phyloP scores from a whole-genome alignment of 2,888 invertebrate genomes.

The Cistogaster globosa region DNA sequence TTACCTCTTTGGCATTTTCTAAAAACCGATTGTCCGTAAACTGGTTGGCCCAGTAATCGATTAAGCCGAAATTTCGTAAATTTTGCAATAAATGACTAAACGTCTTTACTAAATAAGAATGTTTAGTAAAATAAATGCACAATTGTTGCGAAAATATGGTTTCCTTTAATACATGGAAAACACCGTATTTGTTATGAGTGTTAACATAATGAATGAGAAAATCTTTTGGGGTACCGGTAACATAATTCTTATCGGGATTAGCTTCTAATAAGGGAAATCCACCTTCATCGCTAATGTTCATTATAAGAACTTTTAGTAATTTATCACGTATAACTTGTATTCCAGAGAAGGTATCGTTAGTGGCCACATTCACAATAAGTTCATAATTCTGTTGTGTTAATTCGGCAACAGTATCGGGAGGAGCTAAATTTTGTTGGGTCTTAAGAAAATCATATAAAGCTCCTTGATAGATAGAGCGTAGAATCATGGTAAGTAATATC shows the following conservation, averaged over 20 bases:
- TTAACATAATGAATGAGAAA: slow-evolving; percentile 69
- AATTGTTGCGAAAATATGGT: slow-evolving; percentile 72
- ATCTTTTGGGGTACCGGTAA: slow-evolving; percentile 68
- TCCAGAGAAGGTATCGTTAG: slow-evolving; percentile 65
- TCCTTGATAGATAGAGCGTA: slow-evolving; percentile 73
- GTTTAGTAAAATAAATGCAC: slow-evolving; percentile 73
- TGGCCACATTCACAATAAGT: slow-evolving; percentile 71
- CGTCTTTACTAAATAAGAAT: slow-evolving; percentile 68
- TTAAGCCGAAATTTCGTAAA: slow-evolving; percentile 70
- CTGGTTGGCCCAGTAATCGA: slow-evolving; percentile 71
- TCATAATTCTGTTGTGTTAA: slow-evolving; percentile 63
- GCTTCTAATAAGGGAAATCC: slow-evolving; percentile 68
- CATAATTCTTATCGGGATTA: slow-evolving; percentile 61
- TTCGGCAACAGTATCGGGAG: slow-evolving; percentile 66
- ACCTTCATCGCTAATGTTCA: slow-evolving; percentile 66
- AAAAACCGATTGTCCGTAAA: slow-evolving; percentile 48
- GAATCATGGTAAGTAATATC: slow-evolving; percentile 68
- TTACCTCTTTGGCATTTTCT: not conserved
- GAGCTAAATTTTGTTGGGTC: slow-evolving; percentile 62
- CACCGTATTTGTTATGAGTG: slow-evolving; percentile 59
- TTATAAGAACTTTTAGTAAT: slow-evolving; percentile 56
- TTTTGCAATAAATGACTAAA: slow-evolving; percentile 67
- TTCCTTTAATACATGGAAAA: slow-evolving; percentile 71
- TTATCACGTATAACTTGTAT: slow-evolving; percentile 46
- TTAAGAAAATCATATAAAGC: slow-evolving; percentile 72